These are phyloP conservation scores for Drosophila greeni DNA, from an alignment of 2,888 invertebrate species.

Conservation along the genomic window DNA sequence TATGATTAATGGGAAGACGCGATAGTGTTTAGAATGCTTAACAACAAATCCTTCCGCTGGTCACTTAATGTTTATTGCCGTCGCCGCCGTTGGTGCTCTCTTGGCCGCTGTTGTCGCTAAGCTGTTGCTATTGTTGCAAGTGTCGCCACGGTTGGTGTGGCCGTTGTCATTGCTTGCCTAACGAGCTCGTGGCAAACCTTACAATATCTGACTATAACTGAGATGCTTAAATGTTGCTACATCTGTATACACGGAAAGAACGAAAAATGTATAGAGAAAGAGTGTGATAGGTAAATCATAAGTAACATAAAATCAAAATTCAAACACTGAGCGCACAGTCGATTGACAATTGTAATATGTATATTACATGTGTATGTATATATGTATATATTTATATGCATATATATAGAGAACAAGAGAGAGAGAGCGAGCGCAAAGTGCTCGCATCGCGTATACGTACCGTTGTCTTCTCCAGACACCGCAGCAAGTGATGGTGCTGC, in stretches of 20 bases:
- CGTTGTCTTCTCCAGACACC: slow-evolving; percentile 98
- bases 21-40: slow-evolving; percentile 29
- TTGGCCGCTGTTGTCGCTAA: slow-evolving; percentile 22
- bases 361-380: slow-evolving; percentile 25
- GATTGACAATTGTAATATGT: slow-evolving; percentile 18
- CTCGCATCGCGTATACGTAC: slow-evolving; percentile 80
- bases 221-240: slow-evolving; percentile 70
- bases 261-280: slow-evolving; percentile 44
- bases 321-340: slow-evolving; percentile 37
- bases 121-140: slow-evolving; percentile 30
- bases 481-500: slow-evolving; percentile 98
- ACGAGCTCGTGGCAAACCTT: slow-evolving; percentile 65
- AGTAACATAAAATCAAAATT: slow-evolving; percentile 38
- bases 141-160: slow-evolving; percentile 42
- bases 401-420: slow-evolving; percentile 5
- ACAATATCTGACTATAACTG: slow-evolving; percentile 60
- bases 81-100: slow-evolving; percentile 31
- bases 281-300: slow-evolving; percentile 55
- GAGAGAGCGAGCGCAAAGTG: slow-evolving; percentile 11
- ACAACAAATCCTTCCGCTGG: slow-evolving; percentile 42
- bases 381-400: slow-evolving; percentile 8
- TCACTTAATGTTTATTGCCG: slow-evolving; percentile 23
- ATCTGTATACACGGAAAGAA: slow-evolving; percentile 63
- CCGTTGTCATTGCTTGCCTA: slow-evolving; percentile 69
- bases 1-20: slow-evolving; percentile 48